These are phyloP conservation scores for Aldabrachelys gigantea DNA, from an alignment of 2,113 vertebrate genomes.

Conservation along the genomic window DNA sequence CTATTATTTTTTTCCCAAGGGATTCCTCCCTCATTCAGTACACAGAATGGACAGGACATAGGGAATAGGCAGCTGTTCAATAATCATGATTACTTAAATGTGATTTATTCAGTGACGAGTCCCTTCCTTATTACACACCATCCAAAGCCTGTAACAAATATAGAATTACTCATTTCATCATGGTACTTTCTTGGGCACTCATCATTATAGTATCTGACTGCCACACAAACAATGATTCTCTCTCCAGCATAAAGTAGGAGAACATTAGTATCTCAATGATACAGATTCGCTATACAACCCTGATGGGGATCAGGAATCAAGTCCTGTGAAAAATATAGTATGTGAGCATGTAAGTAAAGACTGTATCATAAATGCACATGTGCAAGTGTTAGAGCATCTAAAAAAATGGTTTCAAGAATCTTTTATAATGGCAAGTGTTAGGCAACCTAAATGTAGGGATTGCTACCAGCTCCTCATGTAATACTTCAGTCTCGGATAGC, in stretches of 20 bases:
- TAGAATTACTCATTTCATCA: background rate
- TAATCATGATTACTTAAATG: background rate
- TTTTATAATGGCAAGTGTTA: background rate
- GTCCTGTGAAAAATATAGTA: background rate
- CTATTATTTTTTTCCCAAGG: background rate
- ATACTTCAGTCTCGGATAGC: background rate
- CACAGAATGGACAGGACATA: background rate
- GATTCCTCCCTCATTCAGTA: background rate
- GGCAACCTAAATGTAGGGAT: background rate
- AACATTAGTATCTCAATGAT: background rate
- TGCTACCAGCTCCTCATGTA: background rate
- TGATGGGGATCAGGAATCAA: background rate
- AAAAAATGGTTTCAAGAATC: background rate
- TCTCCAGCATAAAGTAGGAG: background rate
- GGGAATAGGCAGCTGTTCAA: background rate
- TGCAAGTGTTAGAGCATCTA: background rate
- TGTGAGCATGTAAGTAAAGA: background rate
- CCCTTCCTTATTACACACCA: background rate
- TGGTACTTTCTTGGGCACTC: background rate
- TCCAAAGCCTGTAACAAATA: background rate
- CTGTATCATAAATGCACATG: background rate
- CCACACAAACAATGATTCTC: background rate
- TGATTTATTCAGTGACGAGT: background rate
- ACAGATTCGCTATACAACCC: background rate
- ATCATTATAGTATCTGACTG: background rate